Evolutionary conservation across 2,888 invertebrate species (phyloP).

Genomic region (Aquatica leii): DNA sequence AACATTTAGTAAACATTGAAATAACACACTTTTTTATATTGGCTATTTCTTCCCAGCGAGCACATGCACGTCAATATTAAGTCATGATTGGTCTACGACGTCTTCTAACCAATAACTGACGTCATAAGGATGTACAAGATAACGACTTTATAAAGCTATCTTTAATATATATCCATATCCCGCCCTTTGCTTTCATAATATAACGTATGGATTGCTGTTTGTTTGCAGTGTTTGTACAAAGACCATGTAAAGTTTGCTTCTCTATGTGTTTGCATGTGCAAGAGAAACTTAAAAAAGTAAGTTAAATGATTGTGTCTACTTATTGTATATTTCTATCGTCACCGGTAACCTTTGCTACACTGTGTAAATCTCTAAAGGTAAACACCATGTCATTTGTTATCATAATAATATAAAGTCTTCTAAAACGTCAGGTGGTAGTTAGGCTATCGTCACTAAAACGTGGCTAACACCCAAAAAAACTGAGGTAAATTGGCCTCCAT

Average conservation of each 20-base stretch:
- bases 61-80: neutral
- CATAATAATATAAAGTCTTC: too few relatives aligned
- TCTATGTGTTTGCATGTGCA: too few relatives aligned
- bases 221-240: too few relatives aligned
- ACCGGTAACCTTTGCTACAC: neutral
- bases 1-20: too few relatives aligned
- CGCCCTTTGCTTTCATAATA: neutral
- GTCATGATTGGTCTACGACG: too few relatives aligned
- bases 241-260: too few relatives aligned
- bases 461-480: neutral
- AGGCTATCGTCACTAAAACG: neutral
- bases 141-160: slow-evolving; percentile 1
- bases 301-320: neutral
- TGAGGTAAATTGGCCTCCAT: too few relatives aligned
- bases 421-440: neutral
- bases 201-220: too few relatives aligned
- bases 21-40: too few relatives aligned
- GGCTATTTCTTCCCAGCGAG: neutral
- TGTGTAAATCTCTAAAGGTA: too few relatives aligned
- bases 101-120: neutral
- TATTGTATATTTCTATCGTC: neutral
- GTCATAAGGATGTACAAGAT: neutral
- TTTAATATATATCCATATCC: slow-evolving; percentile 2
- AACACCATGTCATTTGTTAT: too few relatives aligned
- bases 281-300: neutral